Evolutionary conservation across 2,888 invertebrate genomes (phyloP).

Genomic region (Pseudococcus longispinus): DNA sequence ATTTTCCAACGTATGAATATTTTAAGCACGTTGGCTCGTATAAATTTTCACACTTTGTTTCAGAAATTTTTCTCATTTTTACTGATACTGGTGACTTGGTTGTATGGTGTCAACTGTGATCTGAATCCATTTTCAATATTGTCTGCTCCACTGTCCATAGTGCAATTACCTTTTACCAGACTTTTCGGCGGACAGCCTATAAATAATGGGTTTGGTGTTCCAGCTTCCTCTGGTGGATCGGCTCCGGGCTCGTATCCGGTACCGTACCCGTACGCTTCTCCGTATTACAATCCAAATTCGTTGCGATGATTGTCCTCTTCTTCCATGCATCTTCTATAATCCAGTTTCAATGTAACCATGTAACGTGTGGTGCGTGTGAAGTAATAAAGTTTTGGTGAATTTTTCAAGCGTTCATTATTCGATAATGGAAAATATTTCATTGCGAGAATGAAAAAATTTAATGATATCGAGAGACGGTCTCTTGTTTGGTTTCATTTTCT

Average conservation of each 20-base stretch:
- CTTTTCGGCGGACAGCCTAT: slow-evolving; percentile 78
- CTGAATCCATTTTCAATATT: slow-evolving; percentile 61
- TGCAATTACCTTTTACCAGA: slow-evolving; percentile 71
- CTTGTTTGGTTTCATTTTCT: slow-evolving; percentile 5
- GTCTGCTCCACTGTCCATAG: slow-evolving; percentile 65
- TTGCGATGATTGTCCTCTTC: not conserved
- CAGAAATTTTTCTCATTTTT: slow-evolving; percentile 43
- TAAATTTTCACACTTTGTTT: slow-evolving; percentile 31
- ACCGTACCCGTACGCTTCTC: slow-evolving; percentile 36
- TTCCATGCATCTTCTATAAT: not conserved
- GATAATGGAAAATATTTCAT: not conserved
- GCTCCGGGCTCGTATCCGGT: slow-evolving; percentile 47
- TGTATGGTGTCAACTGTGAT: slow-evolving; percentile 62
- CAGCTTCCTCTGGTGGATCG: slow-evolving; percentile 64
- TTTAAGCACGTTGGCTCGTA: not conserved
- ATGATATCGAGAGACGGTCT: not conserved
- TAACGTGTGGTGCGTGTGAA: not conserved
- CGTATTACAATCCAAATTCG: not conserved
- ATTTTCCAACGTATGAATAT: not conserved
- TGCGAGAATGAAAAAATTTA: not conserved
- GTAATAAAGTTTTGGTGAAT: slow-evolving; percentile 8
- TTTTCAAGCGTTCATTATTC: slow-evolving; percentile 5
- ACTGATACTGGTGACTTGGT: slow-evolving; percentile 56
- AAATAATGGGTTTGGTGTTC: slow-evolving; percentile 77
- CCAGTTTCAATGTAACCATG: not conserved